Evolutionary conservation across 1,140 invertebrate genomes (phyloP).

Genomic region (Drosophila malerkotliana): DNA sequence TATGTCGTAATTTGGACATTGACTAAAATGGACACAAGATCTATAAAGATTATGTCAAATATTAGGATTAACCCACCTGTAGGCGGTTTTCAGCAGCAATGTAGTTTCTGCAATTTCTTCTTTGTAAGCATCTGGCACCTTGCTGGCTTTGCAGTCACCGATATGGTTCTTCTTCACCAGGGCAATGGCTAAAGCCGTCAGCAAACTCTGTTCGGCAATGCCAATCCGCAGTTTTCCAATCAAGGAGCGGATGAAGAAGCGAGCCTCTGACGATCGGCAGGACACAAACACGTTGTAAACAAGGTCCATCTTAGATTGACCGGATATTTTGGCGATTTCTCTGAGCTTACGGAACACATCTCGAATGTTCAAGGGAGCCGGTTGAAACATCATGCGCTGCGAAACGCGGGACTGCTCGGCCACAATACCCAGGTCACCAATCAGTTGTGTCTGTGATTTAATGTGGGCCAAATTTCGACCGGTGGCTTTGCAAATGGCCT

Average conservation of each 20-base stretch:
- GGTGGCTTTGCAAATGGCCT: constrained; percentile 96
- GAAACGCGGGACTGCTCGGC: constrained; percentile 95
- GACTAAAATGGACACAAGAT: constrained; percentile 85
- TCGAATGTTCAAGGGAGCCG: constrained; percentile 87
- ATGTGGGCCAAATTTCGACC: constrained; percentile 94
- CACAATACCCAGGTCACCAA: constrained; percentile 96
- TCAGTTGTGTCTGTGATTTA: constrained; percentile 90
- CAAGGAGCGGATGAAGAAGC: constrained; percentile 94
- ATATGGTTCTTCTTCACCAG: constrained; percentile 88
- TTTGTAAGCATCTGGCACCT: constrained; percentile 87
- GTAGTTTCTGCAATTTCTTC: constrained; percentile 91
- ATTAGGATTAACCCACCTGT: constrained; percentile 88
- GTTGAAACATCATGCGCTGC: constrained; percentile 95
- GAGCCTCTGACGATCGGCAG: constrained; percentile 94
- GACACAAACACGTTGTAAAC: constrained; percentile 98
- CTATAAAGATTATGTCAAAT: not conserved
- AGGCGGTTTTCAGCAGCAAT: constrained; percentile 95
- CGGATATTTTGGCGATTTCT: constrained; percentile 95
- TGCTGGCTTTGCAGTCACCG: constrained; percentile 87
- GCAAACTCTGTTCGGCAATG: constrained; percentile 97
- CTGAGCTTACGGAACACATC: constrained; percentile 94
- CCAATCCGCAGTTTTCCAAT: constrained; percentile 98
- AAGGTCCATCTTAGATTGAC: constrained; percentile 89
- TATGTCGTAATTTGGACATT: constrained; percentile 97
- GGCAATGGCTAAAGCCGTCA: constrained; percentile 96